Base-by-base conservation (phyloP, 2,797 vertebrate species). In the Paguma larvata region DNA sequence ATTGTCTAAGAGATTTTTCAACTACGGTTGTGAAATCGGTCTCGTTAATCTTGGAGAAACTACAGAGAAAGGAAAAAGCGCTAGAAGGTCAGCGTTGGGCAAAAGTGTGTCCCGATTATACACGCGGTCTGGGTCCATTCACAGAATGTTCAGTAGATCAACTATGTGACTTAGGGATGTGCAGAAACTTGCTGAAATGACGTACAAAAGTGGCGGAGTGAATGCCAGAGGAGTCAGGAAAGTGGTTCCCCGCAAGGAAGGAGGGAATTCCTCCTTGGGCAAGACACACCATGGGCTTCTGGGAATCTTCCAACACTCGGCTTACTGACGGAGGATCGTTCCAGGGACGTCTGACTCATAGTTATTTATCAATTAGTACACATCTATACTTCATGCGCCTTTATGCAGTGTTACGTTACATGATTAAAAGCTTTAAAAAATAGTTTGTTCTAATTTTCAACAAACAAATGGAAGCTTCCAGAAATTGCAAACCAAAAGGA, bases 401-500 rank as follows among this genome's bases (percentile, higher is more conserved):
- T 78, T 79, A 56, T 63, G 8, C 21, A 63, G 19, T 53, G 32
- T 72, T 63, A 30, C 34, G 63, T 44, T 62, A 79, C 14, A 70
- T 4, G 46, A 30, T 18, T n/a, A 62, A 79, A 79, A 51, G 48
- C 19, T 95, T 19, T 34, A 21, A 32, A 87, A 77, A 70, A 82
- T 16, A 63, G 23, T 27, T 73, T 87, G 44, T 73, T 59, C 44
- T 62, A 77, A 70, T 77, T 92, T 92, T 78, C 46, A 30, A 30
- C 78, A 80, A 80, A 80, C 0, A 25, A 32, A 46, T 67, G 9
- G 38, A 82, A 16, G 21, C 8, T 3, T 88, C 44, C n/a, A 8
- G 72, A 85, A 63, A 63, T 70, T 48, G 92, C 4, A 68, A n/a
- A 14, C 25, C 23, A 92, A 59, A 62, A 89, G 92, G 51, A 77